Evolutionary conservation across 2,113 vertebrate genomes (phyloP), one percentile per base, ranked within the genome.

Genomic region (Guaruba guarouba): DNA sequence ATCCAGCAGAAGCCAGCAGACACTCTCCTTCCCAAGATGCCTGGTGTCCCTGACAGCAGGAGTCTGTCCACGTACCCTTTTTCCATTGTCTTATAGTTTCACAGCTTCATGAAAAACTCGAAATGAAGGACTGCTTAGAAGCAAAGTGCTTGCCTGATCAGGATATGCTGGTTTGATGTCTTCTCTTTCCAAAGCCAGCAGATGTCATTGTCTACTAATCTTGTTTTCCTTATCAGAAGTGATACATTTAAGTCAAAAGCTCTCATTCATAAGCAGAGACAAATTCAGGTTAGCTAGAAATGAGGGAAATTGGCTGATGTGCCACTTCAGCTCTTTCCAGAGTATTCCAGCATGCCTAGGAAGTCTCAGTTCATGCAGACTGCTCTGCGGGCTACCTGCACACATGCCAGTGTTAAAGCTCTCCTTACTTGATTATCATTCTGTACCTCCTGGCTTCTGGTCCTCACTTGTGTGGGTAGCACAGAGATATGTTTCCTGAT

Each of bases 171-270:
- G 14, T 71, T 74, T 94, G 82, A 94, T 94, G 94, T 74, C 85
- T 95, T 95, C 95, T 88, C 94, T 83, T 94, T 10, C 82, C 88
- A 68, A 88, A 88, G 86, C 96, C 94, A 96, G 95, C 93, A 96
- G 96, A 96, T 94, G 95, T 96, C 94, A 96, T 96, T 94, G 92
- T 95, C 85, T 95, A 95, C 95, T 94, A 95, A 94, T 94, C 48
- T 94, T 94, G 75, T 75, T 85, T 86, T 54, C 44, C 85, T 95
- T 74, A 95, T 93, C 92, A 90, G 29, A 25, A 82, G 33, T 44
- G 70, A 95, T 86, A 46, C 77, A 35, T 86, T 93, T 76, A 86
- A 93, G 66, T 93, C 66, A 81, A 83, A 86, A 81, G 57, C 81
- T 82, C 88, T 93, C 70, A 76, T 73, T 88, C 82, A 68, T 51